Percentiles rank a stretch among this genome's conserved stretches.
Evolutionary conservation across 2,113 vertebrate species (phyloP).

Genomic region (Hemicordylus capensis): DNA sequence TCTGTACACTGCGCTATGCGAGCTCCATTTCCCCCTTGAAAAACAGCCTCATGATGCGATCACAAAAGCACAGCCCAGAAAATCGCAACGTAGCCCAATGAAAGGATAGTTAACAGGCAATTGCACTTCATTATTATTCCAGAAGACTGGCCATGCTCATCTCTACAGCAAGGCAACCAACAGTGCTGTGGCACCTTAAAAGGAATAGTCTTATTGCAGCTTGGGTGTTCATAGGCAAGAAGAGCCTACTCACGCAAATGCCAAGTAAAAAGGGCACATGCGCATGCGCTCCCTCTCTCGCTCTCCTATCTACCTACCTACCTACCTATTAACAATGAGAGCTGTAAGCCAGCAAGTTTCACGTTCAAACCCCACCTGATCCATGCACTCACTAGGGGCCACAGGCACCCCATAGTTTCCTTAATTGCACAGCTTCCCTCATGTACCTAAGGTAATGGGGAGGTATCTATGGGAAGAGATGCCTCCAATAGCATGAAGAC

Average conservation of each 20-base stretch:
- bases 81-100: not conserved
- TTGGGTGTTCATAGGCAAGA: no score
- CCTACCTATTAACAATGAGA: not conserved
- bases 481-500: not conserved
- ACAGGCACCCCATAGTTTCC: no score
- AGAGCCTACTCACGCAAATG: not conserved
- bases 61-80: not conserved
- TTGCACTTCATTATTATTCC: not conserved
- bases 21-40: not conserved
- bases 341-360: not conserved
- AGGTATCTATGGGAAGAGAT: not conserved
- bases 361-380: not conserved
- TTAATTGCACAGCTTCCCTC: not conserved
- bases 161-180: not conserved
- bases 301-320: not conserved
- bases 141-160: not conserved
- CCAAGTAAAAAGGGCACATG: not conserved
- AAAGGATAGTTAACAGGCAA: not conserved
- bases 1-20: rapidly evolving
- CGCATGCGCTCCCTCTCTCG: not conserved
- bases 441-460: not conserved
- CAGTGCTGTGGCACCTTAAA: not conserved
- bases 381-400: not conserved
- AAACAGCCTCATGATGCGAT: not conserved
- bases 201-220: not conserved